Conservation (phyloP, 2,113 vertebrate genomes). For the Turnix velox region DNA sequence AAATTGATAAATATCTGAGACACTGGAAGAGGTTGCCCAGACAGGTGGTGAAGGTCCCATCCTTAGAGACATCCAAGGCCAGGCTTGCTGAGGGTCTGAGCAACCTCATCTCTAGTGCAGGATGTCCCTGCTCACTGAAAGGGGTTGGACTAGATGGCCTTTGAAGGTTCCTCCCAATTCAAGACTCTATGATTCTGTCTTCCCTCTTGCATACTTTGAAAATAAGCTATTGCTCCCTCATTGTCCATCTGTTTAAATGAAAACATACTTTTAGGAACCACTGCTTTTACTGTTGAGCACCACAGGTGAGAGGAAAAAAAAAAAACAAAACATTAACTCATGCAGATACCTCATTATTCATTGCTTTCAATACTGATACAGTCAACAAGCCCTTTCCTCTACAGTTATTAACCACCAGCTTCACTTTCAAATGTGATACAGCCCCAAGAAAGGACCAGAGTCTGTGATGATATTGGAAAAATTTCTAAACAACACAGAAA, state of each 20-base stretch:
- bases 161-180: no score
- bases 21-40: no score
- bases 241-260: not conserved
- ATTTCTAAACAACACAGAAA: not conserved
- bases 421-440: not conserved
- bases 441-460: not conserved
- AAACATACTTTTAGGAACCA: not conserved
- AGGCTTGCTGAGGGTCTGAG: no score
- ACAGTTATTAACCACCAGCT: not conserved
- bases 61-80: no score
- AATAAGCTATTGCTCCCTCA: not conserved
- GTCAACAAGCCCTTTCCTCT: not conserved
- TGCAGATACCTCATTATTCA: not conserved
- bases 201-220: not conserved
- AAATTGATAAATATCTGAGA: not conserved
- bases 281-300: not conserved
- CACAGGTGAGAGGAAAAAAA: not conserved
- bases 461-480: not conserved
- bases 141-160: no score
- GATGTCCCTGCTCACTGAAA: no score
- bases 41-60: no score
- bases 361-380: not conserved
- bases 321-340: not conserved
- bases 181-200: no score
- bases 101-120: no score